Evolutionary conservation across 2,113 vertebrate species (phyloP), one percentile per base, ranked within the genome.

Genomic region (Ornithorhynchus anatinus): DNA sequence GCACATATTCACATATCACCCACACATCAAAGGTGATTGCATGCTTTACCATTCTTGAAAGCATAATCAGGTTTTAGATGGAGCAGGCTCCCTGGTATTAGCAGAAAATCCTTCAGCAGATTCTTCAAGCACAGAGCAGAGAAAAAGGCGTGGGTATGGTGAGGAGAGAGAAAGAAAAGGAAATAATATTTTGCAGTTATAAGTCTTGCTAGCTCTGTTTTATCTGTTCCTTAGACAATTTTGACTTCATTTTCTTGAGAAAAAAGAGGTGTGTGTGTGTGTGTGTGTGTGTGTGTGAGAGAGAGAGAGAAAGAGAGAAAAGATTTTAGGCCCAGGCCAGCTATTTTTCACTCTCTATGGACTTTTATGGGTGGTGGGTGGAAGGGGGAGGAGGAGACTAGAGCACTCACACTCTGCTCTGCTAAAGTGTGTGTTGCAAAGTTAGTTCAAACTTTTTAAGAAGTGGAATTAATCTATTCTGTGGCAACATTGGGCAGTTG

Each of bases 401-500:
- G 20, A 22, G 35, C 11, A 16, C 19, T 20, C 20, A 27, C 5
- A 23, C 2, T n/a, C n/a, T n/a, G 22, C 5, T 4, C 53, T 35
- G 44, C 50, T 35, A 47, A 68, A 65, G 38, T 16, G 15, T 47
- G 4, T 29, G 82, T 68, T 80, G 23, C 20, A 62, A 74, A 61
- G 25, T 38, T 82, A 45, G 45, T 64, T 75, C 86, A 74, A 84
- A 60, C 12, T 11, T 67, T 84, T 84, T 80, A 17, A 3, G 42
- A 8, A 73, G 52, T 16, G 9, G 75, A 85, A 86, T 81, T 77
- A 87, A 77, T 89, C 81, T 90, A 52, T 59, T 84, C 76, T 60
- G 64, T 77, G 53, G 66, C 69, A 84, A 76, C 53, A 66, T 8
- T 51, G 78, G 86, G 54, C 31, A 35, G 5, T 1, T 69, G 59